Evolutionary conservation across 2,797 vertebrate genomes (phyloP).

Genomic region (Hapalemur alaotrensis): DNA sequence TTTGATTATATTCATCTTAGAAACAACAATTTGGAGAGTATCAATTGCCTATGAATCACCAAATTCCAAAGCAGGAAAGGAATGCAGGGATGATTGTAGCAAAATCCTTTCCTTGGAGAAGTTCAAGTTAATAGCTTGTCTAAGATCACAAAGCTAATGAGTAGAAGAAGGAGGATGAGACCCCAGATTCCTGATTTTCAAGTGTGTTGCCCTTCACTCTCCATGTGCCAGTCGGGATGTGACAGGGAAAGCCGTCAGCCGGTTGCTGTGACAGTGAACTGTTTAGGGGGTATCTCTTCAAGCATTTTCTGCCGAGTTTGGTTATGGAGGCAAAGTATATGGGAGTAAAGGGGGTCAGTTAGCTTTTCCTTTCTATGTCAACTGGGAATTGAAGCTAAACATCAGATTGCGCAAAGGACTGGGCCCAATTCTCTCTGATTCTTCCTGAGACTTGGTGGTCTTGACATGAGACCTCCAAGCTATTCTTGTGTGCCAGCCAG

Average conservation of each 20-base stretch:
- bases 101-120: constrained; percentile 36
- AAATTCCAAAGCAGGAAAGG: constrained; percentile 22
- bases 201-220: background rate
- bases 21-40: constrained; percentile 20
- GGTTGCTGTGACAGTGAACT: background rate
- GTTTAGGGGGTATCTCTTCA: background rate
- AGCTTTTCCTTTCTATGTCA: background rate
- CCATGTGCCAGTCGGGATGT: background rate
- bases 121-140: constrained; percentile 1
- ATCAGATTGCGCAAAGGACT: background rate
- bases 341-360: background rate
- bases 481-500: background rate
- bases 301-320: background rate
- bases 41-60: background rate
- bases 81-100: background rate
- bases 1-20: background rate
- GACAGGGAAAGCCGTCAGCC: background rate
- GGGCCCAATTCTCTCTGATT: background rate
- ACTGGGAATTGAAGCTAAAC: background rate
- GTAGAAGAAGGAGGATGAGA: background rate
- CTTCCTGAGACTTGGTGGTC: constrained; percentile 55
- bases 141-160: background rate
- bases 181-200: background rate
- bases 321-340: background rate
- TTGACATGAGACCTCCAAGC: background rate